Evolutionary conservation across 2,797 vertebrate genomes (phyloP).

Genomic region (Monodelphis domestica): DNA sequence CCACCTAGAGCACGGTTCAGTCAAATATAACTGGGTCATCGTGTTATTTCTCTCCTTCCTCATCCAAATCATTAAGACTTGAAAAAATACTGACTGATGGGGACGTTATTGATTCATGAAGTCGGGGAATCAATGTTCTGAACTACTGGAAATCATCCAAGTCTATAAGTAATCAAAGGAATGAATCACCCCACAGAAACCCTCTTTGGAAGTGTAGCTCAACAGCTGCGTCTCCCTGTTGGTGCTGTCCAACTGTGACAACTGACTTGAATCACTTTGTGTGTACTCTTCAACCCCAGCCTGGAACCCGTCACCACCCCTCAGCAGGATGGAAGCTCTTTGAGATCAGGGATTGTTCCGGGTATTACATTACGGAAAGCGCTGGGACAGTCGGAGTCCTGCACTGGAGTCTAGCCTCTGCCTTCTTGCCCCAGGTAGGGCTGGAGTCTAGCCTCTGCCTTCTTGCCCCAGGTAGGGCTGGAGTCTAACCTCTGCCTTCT

Average conservation of each 20-base stretch:
- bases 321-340: background rate
- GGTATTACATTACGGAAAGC: background rate
- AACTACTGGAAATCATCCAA: background rate
- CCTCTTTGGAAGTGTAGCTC: background rate
- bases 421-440: background rate
- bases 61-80: background rate
- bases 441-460: fast-evolving
- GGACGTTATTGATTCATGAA: background rate
- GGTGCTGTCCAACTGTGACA: background rate
- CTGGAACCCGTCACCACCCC: background rate
- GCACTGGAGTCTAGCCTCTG: background rate
- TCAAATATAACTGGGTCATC: background rate
- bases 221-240: background rate
- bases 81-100: background rate
- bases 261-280: background rate
- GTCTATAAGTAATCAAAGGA: background rate
- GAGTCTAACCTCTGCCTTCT: too few relatives aligned
- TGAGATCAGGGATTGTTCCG: background rate
- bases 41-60: background rate
- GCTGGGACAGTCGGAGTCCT: too few relatives aligned
- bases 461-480: background rate
- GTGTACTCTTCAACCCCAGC: background rate
- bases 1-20: background rate
- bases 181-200: background rate
- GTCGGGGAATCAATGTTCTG: background rate